Conservation (phyloP, 2,888 invertebrate genomes). For the Catocala nupta region DNA sequence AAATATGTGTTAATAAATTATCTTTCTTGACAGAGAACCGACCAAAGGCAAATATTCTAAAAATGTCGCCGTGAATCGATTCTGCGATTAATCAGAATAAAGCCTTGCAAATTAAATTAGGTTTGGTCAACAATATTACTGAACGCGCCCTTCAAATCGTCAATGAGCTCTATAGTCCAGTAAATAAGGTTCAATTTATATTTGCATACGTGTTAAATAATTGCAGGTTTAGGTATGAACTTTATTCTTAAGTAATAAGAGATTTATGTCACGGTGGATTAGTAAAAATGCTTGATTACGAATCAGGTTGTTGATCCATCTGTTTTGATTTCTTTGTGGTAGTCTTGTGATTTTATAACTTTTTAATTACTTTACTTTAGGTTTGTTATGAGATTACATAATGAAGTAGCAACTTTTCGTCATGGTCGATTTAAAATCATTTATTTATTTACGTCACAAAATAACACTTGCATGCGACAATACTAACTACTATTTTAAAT, state of each 20-base stretch:
- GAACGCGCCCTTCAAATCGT: background rate
- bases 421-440: too few relatives aligned
- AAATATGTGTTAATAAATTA: constrained; percentile 42
- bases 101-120: constrained; percentile 75
- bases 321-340: constrained; percentile 23
- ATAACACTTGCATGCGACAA: too few relatives aligned
- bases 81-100: constrained; percentile 71
- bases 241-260: constrained; percentile 57
- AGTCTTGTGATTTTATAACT: background rate
- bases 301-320: constrained; percentile 27
- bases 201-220: background rate
- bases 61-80: constrained; percentile 62
- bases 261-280: constrained; percentile 69
- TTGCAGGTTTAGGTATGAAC: constrained; percentile 58
- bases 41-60: constrained; percentile 54
- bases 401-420: too few relatives aligned
- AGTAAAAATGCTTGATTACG: constrained; percentile 32
- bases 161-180: accelerated
- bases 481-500: too few relatives aligned
- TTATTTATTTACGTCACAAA: too few relatives aligned
- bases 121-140: constrained; percentile 20
- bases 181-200: constrained; percentile 16
- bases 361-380: too few relatives aligned
- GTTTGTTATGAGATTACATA: too few relatives aligned
- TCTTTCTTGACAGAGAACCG: constrained; percentile 33